A percentile compares a stretch with the other conserved stretches of the same genome.
These are phyloP conservation scores for Pseudochirops cupreus DNA, from an alignment of 2,797 vertebrate genomes.

Conservation along the genomic window DNA sequence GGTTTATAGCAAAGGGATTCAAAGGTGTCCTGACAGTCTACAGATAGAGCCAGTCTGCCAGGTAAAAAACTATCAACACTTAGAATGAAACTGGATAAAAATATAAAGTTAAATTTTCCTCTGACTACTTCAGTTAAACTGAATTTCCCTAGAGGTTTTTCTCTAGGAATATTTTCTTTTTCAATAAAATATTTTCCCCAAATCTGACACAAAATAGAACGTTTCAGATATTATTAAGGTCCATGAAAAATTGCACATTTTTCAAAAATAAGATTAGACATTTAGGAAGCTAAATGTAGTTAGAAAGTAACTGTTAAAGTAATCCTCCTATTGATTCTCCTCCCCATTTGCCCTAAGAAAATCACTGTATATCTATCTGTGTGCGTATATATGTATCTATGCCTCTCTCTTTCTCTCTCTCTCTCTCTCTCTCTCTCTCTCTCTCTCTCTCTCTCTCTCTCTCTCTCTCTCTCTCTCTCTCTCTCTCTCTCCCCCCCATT, in stretches of 20 bases:
- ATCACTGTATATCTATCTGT: background rate
- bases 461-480: background rate
- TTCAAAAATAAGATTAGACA: background rate
- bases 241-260: background rate
- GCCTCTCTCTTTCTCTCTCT: background rate
- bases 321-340: background rate
- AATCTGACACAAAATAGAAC: background rate
- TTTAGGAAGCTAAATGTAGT: background rate
- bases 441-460: background rate
- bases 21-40: background rate
- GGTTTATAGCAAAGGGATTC: background rate
- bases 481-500: background rate
- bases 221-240: background rate
- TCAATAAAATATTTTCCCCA: background rate
- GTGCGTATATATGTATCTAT: too few species aligned
- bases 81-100: background rate
- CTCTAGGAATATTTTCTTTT: too few species aligned
- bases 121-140: background rate
- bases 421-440: too few species aligned
- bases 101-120: background rate
- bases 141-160: background rate
- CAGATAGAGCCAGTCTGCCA: background rate
- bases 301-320: background rate
- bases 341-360: background rate
- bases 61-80: background rate